Evolutionary conservation across 92 coral and sea anemone genomes (phyloP).

Genomic region (Virgularia gustaviana): DNA sequence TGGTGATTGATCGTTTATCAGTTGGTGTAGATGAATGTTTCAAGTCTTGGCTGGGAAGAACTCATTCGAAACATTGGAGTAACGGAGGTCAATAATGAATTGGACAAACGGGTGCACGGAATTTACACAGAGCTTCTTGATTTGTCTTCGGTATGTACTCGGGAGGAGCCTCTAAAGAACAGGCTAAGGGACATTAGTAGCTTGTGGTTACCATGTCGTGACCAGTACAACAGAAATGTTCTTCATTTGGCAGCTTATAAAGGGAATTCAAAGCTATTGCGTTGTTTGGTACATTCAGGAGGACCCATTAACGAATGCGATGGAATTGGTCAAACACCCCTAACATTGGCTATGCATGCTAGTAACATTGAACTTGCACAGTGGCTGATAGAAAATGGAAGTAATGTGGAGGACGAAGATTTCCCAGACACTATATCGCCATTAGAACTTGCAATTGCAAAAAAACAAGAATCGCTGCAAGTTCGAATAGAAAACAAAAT

Average conservation of each 20-base stretch:
- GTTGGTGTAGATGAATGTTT: neutral
- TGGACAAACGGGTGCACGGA: neutral
- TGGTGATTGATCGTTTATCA: neutral
- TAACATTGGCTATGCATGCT: slow-evolving; percentile 1
- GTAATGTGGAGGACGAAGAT: neutral
- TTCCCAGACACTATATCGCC: neutral
- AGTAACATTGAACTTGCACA: neutral
- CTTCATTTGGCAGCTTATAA: neutral
- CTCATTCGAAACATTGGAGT: slow-evolving; percentile 7
- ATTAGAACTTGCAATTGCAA: neutral
- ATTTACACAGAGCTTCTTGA: slow-evolving; percentile 2
- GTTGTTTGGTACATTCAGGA: slow-evolving; percentile 6
- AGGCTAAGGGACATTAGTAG: neutral
- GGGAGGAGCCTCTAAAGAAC: neutral
- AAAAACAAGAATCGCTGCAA: neutral
- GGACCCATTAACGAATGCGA: neutral
- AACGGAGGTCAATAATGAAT: slow-evolving; percentile 17
- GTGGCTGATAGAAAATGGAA: neutral
- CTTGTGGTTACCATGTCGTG: neutral
- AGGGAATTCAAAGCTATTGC: slow-evolving; percentile 2
- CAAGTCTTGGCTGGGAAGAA: slow-evolving; percentile 30
- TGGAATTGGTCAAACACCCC: slow-evolving; percentile 26
- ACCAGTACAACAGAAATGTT: neutral
- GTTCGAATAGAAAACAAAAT: neutral
- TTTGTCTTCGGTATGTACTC: neutral